Percentiles rank a stretch among this genome's conserved stretches.
Conservation (phyloP, 2,113 vertebrate species). For the Neodontobutis hainanensis region DNA sequence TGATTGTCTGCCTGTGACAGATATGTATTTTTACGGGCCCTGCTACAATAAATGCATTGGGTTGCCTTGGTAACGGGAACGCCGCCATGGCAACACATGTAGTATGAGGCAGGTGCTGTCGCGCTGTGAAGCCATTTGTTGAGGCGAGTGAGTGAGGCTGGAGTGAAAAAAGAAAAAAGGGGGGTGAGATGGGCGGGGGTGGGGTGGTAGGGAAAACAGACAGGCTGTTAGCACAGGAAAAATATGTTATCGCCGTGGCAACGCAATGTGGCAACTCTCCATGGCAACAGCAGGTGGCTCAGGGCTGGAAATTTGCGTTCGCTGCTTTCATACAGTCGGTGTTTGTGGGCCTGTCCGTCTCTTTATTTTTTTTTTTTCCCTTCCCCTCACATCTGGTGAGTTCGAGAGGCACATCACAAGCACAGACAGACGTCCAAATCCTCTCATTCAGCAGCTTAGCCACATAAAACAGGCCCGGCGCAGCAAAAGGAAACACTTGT, state of each 20-base stretch:
- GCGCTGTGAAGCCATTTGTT: conserved; percentile 85
- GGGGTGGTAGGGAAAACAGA: conserved; percentile 77
- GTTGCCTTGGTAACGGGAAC: conserved; percentile 70
- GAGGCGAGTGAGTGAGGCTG: conserved; percentile 27
- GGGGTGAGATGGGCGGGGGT: conserved; percentile 11
- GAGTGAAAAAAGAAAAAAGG: not conserved
- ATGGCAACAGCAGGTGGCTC: conserved; percentile 84
- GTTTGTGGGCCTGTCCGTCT: not conserved
- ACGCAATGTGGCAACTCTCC: conserved; percentile 83
- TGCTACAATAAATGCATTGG: conserved; percentile 68
- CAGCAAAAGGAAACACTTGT: conserved; percentile 56
- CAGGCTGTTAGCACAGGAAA: conserved; percentile 86
- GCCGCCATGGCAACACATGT: conserved; percentile 78
- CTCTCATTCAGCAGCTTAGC: conserved; percentile 60
- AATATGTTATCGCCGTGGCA: conserved; percentile 87
- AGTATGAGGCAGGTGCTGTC: conserved; percentile 80
- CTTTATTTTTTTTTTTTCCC: not conserved
- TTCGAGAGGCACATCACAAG: conserved; percentile 65
- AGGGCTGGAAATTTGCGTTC: conserved; percentile 67
- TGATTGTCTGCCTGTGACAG: conserved; percentile 45
- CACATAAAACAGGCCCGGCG: conserved; percentile 53
- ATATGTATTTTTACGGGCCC: conserved; percentile 6
- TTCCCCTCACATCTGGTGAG: conserved; percentile 52
- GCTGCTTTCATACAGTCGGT: conserved; percentile 35
- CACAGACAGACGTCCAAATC: conserved; percentile 56